Base-by-base conservation (phyloP, 1,140 invertebrate genomes). In the Dolichoris vasculosae region DNA sequence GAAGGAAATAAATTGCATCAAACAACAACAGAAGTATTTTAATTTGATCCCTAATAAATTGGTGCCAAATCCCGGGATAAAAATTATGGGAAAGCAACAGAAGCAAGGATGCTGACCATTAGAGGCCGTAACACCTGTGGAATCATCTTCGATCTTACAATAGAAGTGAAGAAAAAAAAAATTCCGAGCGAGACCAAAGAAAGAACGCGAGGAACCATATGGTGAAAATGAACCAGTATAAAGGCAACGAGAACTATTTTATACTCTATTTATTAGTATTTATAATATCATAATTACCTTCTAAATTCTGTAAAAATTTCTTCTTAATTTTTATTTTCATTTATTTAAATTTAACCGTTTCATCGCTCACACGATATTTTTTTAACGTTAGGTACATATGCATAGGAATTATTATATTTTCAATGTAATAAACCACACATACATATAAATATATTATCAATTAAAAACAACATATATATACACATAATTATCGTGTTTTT, bases 381-480 rank as follows among this genome's bases (percentile, higher is more conserved):
- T 90, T 90, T 88, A 88, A 89, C 89, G 90, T 88, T 91, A 91
- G 88, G 88, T 87, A 90, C 89, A 89, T 87, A 87, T 86, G 79
- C 85, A 88, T 88, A 87, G 88, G 79, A 86, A 90, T 91, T 92
- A 92, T 92, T 91, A 92, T 93, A 93, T 91, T 93, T 93, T 93
- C 92, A 93, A 92, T 93, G 89, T 90, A 93, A 89, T 93, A 90
- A 93, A 93, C 91, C 90, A 91, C 90, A 92, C 91, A 92, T 91
- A 92, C 91, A 91, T 90, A 89, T 90, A 89, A 92, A 89, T 90
- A 87, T 89, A 88, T 90, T n/a, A n/a, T n/a, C n/a, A n/a, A n/a
- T n/a, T n/a, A n/a, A n/a, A n/a, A n/a, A n/a, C n/a, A n/a, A n/a
- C n/a, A 84, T 90, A 88, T 93, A 90, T 90, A 89, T 91, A 90